Evolutionary conservation across 35 echinoderm and acorn worm species (phyloP), one percentile per base, ranked within the genome.

Genomic region (Chiridota heheva): DNA sequence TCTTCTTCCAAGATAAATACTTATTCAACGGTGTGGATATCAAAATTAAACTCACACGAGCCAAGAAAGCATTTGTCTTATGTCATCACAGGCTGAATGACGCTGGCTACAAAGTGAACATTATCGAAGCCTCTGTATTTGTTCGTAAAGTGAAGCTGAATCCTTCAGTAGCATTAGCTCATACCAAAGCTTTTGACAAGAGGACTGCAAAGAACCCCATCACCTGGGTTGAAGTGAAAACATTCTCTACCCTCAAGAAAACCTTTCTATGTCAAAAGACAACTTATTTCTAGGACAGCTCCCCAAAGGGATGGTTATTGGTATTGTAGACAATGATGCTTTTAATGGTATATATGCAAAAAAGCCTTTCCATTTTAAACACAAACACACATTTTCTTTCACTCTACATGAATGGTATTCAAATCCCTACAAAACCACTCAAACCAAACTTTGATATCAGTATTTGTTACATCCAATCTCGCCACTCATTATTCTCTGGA

Each of bases 11-110:
- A 42, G 40, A 71, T 38, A 25, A 42, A 12, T 36, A 36, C n/a
- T 38, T 90, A 34, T 79, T 89, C 2, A 81, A 72, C 31, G 87
- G 79, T 2, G 79, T 89, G 20, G 70, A 74, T 59, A 4, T 89
- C 0, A 89, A 89, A 70, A 26, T 84, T 4, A 90, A 78, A 69
- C 72, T 78, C 4, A 72, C 62, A 40, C 58, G 44, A 59, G 53
- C 26, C 77, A 90, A 70, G 46, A 42, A 3, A 3, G 22, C n/a
- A 74, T 83, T 16, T 77, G 58, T 78, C 16, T 87, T 16, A 43
- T 87, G 73, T 78, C 72, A 30, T 60, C 55, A 13, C 16, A 61
- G 13, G 37, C 55, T n/a, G n/a, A n/a, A n/a, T 8, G 27, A 63
- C 5, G 44, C 1, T 26, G 36, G 65, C 5, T 86, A 3, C 58